phyloP scores from a whole-genome alignment of 2,888 invertebrate genomes.

The Escarpia spicata region DNA sequence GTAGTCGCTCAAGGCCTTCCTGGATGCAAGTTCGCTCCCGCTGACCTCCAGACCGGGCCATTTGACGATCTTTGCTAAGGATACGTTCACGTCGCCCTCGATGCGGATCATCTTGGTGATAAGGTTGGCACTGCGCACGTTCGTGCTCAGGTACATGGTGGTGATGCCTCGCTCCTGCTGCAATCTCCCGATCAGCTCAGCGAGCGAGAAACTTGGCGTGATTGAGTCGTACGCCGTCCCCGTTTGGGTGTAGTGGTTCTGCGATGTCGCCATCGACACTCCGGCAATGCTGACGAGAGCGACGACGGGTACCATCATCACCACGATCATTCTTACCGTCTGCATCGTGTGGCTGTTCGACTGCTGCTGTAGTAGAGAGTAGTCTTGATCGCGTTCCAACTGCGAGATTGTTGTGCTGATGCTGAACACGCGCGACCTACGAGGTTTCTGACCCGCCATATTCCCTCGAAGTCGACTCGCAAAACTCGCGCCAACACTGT shows the following conservation, averaged over 20 bases:
- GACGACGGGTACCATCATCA: constrained; percentile 7
- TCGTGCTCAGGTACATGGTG: constrained; percentile 9
- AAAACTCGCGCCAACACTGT: neutral
- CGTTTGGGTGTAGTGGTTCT: neutral
- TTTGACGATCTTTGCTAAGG: neutral
- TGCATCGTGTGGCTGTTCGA: neutral
- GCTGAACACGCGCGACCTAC: neutral
- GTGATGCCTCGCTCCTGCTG: constrained; percentile 14
- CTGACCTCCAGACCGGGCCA: neutral
- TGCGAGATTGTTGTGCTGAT: neutral
- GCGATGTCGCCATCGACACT: neutral
- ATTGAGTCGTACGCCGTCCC: neutral
- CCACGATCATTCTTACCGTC: neutral
- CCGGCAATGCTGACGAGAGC: neutral
- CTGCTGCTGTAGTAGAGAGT: neutral
- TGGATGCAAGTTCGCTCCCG: neutral
- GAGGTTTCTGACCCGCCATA: neutral
- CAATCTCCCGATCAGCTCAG: neutral
- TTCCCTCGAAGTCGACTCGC: neutral
- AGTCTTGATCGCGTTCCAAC: neutral
- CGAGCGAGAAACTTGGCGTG: neutral
- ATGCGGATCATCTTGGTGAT: neutral
- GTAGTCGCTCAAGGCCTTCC: neutral
- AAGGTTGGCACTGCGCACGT: neutral
- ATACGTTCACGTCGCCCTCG: neutral